These are phyloP conservation scores for Polypedilum vanderplanki DNA, from an alignment of 1,140 invertebrate species.

Conservation along the genomic window DNA sequence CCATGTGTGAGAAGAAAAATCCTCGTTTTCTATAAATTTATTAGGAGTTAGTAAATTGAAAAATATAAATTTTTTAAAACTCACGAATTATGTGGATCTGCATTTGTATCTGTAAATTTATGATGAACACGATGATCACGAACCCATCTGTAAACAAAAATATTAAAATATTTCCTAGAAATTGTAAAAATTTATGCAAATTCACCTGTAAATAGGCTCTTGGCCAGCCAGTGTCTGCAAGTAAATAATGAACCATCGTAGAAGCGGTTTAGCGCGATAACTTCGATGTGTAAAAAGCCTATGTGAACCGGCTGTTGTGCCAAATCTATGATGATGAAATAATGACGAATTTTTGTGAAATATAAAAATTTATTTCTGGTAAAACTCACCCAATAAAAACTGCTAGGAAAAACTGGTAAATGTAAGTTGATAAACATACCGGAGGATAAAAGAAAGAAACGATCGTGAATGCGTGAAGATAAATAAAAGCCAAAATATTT, in stretches of 20 bases:
- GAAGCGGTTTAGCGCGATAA: constrained; percentile 55
- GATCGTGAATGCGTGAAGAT: constrained; percentile 77
- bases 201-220: constrained; percentile 46
- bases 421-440: neutral
- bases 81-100: constrained; percentile 57
- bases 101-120: constrained; percentile 59
- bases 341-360: neutral
- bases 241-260: constrained; percentile 36
- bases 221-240: constrained; percentile 35
- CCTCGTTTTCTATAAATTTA: constrained; percentile 55
- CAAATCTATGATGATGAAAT: constrained; percentile 45
- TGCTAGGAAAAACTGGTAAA: neutral
- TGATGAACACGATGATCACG: constrained; percentile 61
- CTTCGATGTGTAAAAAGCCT: constrained; percentile 58
- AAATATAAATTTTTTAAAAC: neutral
- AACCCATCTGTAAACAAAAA: constrained; percentile 43
- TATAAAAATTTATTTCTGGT: neutral
- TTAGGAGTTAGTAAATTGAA: neutral
- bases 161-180: neutral
- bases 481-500: constrained; percentile 67
- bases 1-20: constrained; percentile 62
- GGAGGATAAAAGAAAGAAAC: constrained; percentile 38
- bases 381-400: neutral
- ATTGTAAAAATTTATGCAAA: neutral
- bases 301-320: constrained; percentile 71